These are phyloP conservation scores for Drosophila monieri DNA, from an alignment of 2,888 invertebrate species.

Conservation along the genomic window DNA sequence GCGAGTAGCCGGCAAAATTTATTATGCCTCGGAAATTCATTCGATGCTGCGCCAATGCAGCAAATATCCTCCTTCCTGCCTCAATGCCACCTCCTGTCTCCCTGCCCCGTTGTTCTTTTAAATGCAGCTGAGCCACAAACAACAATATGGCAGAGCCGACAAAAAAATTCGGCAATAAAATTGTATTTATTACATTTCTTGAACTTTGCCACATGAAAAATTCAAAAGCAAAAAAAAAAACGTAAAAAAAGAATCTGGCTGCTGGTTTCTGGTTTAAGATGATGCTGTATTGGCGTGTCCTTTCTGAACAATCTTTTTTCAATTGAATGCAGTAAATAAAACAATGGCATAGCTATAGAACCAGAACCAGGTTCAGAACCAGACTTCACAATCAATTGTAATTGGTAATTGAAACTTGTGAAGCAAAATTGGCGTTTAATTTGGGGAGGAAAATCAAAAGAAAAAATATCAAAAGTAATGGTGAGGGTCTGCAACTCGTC, in stretches of 20 bases:
- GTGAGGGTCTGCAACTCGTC: constrained; percentile 22
- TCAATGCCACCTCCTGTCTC: not conserved
- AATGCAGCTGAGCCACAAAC: constrained; percentile 51
- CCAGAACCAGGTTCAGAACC: constrained; percentile 2
- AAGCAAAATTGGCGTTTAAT: constrained; percentile 43
- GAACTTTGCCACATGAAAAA: constrained; percentile 58
- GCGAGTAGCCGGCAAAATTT: constrained; percentile 51
- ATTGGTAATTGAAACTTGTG: constrained; percentile 46
- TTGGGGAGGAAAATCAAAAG: constrained; percentile 10
- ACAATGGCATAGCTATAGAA: constrained; percentile 22
- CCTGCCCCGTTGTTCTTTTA: constrained; percentile 27
- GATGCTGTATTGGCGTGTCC: not conserved
- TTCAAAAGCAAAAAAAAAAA: constrained; percentile 25
- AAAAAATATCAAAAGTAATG: not conserved
- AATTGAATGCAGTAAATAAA: constrained; percentile 45
- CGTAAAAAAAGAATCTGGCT: not conserved
- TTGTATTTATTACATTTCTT: constrained; percentile 70
- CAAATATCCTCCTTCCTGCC: constrained; percentile 14
- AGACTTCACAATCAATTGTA: constrained; percentile 23
- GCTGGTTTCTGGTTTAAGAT: not conserved
- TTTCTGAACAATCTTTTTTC: constrained; percentile 25
- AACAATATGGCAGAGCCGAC: constrained; percentile 34
- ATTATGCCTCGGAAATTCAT: constrained; percentile 62
- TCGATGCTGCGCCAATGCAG: constrained; percentile 55
- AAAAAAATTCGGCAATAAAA: constrained; percentile 64